A percentile compares a stretch with the other conserved stretches of the same genome.
Evolutionary conservation across 2,113 vertebrate genomes (phyloP).

Genomic region (Syngnathoides biaculeatus): DNA sequence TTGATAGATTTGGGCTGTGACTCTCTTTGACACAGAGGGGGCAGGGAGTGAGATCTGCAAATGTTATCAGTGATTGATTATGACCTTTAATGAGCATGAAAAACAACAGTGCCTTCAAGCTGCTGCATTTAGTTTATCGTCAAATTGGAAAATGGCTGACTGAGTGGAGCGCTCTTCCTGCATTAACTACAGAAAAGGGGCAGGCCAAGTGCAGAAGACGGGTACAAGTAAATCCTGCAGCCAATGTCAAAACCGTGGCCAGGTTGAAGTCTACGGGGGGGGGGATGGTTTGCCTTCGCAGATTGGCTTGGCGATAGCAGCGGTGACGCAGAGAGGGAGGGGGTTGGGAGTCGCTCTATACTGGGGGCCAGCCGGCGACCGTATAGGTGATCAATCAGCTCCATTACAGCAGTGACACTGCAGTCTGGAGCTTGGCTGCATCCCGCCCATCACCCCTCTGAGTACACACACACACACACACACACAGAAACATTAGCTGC

Average conservation of each 20-base stretch:
- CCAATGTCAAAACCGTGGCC: constrained; percentile 72
- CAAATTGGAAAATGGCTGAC: constrained; percentile 27
- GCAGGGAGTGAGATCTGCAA: constrained; percentile 51
- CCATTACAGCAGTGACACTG: constrained; percentile 70
- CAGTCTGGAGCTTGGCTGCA: constrained; percentile 55
- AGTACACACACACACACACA: constrained; percentile 11
- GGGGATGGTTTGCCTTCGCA: constrained; percentile 46
- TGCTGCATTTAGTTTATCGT: background rate
- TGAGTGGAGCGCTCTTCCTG: background rate
- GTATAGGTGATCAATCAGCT: constrained; percentile 74
- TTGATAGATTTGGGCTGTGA: constrained; percentile 69
- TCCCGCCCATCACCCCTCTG: constrained; percentile 49
- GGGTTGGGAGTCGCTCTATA: constrained; percentile 43
- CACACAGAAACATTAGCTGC: constrained; percentile 13
- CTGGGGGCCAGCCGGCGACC: constrained; percentile 54
- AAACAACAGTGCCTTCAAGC: constrained; percentile 33
- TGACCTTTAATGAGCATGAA: constrained; percentile 63
- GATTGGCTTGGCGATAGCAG: constrained; percentile 45
- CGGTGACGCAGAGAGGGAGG: constrained; percentile 47
- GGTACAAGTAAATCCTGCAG: constrained; percentile 36
- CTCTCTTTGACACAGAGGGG: constrained; percentile 55
- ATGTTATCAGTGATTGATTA: constrained; percentile 72
- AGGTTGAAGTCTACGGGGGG: constrained; percentile 68
- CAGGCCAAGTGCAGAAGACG: background rate
- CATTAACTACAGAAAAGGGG: background rate